Conservation (phyloP, 2,888 invertebrate genomes). For the Apotomis turbidana region DNA sequence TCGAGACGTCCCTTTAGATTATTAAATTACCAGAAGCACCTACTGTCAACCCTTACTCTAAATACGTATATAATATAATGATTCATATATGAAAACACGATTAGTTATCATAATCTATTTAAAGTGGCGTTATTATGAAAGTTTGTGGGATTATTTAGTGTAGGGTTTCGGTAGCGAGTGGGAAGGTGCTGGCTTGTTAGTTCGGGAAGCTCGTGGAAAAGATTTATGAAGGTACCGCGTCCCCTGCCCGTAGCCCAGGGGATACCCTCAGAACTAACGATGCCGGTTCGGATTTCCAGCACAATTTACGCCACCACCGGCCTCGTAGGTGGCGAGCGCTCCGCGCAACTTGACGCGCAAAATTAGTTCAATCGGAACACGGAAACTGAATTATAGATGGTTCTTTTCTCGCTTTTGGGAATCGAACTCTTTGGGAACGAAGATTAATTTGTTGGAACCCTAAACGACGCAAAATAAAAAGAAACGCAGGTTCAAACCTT, state of each 20-base stretch:
- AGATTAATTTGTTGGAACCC: slow-evolving; percentile 9
- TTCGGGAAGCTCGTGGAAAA: slow-evolving; percentile 75
- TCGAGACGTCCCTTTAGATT: slow-evolving; percentile 66
- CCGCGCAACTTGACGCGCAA: slow-evolving; percentile 67
- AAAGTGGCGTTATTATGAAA: slow-evolving; percentile 73
- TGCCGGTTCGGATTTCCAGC: slow-evolving; percentile 78
- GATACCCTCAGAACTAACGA: slow-evolving; percentile 79
- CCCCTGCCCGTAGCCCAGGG: slow-evolving; percentile 73
- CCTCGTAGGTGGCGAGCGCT: slow-evolving; percentile 58
- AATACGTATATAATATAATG: slow-evolving; percentile 57
- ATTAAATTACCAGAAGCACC: slow-evolving; percentile 66
- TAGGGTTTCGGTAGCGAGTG: slow-evolving; percentile 48
- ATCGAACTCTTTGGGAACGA: slow-evolving; percentile 11
- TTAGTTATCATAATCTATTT: slow-evolving; percentile 73
- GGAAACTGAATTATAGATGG: slow-evolving; percentile 61
- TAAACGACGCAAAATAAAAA: too few relatives aligned
- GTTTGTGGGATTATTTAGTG: slow-evolving; percentile 73
- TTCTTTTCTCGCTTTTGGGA: slow-evolving; percentile 48
- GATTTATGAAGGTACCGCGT: slow-evolving; percentile 79
- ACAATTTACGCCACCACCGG: slow-evolving; percentile 74
- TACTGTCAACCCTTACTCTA: slow-evolving; percentile 60
- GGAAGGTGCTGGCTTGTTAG: slow-evolving; percentile 65
- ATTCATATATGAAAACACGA: slow-evolving; percentile 72
- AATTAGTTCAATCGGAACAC: slow-evolving; percentile 68
- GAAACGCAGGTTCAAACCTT: too few relatives aligned